Conservation (phyloP, 2,113 vertebrate genomes). For the Micronisus gabar region DNA sequence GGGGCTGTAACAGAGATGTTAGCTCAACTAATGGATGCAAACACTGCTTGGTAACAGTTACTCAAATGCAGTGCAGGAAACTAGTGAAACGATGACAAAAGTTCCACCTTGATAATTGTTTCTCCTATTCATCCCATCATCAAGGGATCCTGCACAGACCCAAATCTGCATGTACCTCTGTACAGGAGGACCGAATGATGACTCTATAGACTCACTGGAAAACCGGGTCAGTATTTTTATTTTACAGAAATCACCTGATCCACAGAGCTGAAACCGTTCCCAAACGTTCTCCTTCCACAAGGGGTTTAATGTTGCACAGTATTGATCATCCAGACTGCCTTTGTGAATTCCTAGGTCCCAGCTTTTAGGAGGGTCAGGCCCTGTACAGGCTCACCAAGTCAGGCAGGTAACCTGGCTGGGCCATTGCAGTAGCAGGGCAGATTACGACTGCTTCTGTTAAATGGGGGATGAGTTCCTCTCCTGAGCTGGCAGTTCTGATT, state of each 20-base stretch:
- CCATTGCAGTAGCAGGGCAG: fast-evolving
- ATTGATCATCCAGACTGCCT: neutral
- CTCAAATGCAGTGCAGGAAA: neutral
- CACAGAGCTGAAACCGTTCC: neutral
- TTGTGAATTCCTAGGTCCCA: neutral
- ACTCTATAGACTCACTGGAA: neutral
- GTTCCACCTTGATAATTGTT: neutral
- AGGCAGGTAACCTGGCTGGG: neutral
- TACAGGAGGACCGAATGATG: neutral
- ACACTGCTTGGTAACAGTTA: fast-evolving
- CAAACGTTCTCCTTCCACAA: neutral
- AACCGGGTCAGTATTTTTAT: neutral
- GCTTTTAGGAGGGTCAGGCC: neutral
- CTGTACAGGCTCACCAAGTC: neutral
- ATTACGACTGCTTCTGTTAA: neutral
- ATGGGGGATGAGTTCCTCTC: neutral
- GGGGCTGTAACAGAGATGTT: neutral
- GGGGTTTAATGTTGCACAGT: neutral
- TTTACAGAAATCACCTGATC: neutral
- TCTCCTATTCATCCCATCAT: neutral
- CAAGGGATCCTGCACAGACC: neutral
- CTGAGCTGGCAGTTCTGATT: neutral
- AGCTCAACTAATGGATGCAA: neutral
- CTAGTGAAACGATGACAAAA: neutral
- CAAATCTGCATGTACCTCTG: neutral